Evolutionary conservation across 2,888 invertebrate species (phyloP), one percentile per base, ranked within the genome.

Genomic region (Thereva nobilitata): DNA sequence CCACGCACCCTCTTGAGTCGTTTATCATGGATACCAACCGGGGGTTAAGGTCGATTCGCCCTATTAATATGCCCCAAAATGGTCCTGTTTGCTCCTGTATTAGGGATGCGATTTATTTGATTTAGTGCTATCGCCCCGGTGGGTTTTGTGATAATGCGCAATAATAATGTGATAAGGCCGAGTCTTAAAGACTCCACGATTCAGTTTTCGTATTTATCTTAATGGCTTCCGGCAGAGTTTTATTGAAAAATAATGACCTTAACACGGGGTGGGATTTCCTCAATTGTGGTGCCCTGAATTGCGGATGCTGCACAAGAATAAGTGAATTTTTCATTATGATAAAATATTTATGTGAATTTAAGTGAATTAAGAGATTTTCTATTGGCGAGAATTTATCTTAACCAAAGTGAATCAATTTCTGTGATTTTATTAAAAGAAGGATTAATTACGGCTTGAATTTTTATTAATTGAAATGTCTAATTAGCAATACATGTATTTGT

Each of bases 151-250:
- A 67, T 67, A 67, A 69, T 67, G 65, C 63, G 67, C 67, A 65
- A 69, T 69, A 69, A 69, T 69, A 69, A 67, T 66, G 65, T 61
- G 69, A 69, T 69, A 69, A 69, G 63, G 50, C 59, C 41, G 37
- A 64, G 54, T 68, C 68, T 68, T 66, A 57, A 66, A 70, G 67
- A 64, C 67, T 64, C 44, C 37, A 23, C 12, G 70, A 68, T 70
- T 70, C 59, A 64, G 41, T 64, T 53, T 67, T 68, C 70, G 69
- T 70, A 74, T 72, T 72, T 74, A 74, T 74, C 74, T 74, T 72
- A 74, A 74, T 72, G 74, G 72, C 71, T 74, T 74, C 73, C 74
- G 74, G 73, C 70, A 72, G 71, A 73, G 70, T 74, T 74, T 74
- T 74, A 74, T 74, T 74, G 73, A 74, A 72, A 72, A 73, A 74